Conservation (phyloP, 2,797 vertebrate genomes). For the Mus caroli region DNA sequence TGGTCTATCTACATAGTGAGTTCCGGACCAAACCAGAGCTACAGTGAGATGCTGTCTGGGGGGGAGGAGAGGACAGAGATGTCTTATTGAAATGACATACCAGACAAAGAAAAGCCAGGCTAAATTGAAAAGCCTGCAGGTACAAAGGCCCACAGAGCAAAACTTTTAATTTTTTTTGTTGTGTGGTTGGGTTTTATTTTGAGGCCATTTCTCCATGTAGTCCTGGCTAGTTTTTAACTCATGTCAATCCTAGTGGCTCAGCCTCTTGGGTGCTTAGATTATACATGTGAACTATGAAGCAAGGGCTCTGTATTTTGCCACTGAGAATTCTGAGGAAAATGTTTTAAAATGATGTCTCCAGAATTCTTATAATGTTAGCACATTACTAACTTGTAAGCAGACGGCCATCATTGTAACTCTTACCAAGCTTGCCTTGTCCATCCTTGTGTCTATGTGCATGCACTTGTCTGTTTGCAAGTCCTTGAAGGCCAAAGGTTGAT, state of each 20-base stretch:
- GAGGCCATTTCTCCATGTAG: background rate
- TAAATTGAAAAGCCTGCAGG: background rate
- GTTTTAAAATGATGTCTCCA: background rate
- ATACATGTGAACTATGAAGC: background rate
- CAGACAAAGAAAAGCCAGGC: background rate
- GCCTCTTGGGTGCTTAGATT: background rate
- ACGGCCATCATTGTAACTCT: background rate
- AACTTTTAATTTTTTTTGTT: background rate
- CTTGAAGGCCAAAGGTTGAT: background rate
- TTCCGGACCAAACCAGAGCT: background rate
- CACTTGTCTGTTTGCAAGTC: background rate
- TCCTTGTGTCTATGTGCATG: background rate
- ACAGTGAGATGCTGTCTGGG: background rate
- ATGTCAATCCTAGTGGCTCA: background rate
- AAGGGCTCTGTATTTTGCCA: background rate
- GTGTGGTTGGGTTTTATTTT: background rate
- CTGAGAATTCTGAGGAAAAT: background rate
- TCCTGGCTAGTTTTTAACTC: background rate
- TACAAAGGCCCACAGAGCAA: background rate
- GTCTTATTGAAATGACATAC: background rate
- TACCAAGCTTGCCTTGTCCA: background rate
- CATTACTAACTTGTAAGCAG: background rate
- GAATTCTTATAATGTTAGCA: background rate
- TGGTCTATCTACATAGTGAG: background rate
- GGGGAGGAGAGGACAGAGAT: background rate